Evolutionary conservation across 2,113 vertebrate species (phyloP).

Genomic region (Rhabdornis inornatus): DNA sequence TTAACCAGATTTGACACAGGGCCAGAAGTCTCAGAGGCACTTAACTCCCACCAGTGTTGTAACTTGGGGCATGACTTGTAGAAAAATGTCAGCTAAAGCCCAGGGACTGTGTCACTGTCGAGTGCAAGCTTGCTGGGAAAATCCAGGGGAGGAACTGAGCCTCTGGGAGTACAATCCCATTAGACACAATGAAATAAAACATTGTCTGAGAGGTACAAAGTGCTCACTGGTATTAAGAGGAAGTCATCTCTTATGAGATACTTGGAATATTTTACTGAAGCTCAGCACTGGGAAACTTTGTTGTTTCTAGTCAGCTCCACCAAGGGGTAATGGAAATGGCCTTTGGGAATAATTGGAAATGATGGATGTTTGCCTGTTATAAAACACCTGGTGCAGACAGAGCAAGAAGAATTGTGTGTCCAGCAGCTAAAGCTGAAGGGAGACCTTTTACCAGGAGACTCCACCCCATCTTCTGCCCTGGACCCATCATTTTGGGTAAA

Average conservation of each 20-base stretch:
- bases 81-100: background rate
- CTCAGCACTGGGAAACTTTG: background rate
- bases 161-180: background rate
- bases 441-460: background rate
- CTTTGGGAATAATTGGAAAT: slow-evolving; percentile 44
- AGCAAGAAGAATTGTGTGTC: slow-evolving; percentile 33
- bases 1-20: background rate
- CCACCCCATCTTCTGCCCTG: background rate
- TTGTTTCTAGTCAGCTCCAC: slow-evolving; percentile 14
- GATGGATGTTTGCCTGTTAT: slow-evolving; percentile 1
- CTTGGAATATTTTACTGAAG: background rate
- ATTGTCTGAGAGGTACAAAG: background rate
- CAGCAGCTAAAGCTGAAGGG: background rate
- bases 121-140: background rate
- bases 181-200: background rate
- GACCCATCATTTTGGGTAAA: background rate
- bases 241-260: background rate
- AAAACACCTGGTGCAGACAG: slow-evolving; percentile 31
- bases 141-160: background rate
- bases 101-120: background rate
- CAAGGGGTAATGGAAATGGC: slow-evolving; percentile 23
- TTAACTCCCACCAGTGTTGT: background rate
- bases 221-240: background rate
- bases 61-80: background rate
- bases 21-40: background rate